Conservation (phyloP, 2,888 invertebrate species). For the Lampropteryx suffumata region DNA sequence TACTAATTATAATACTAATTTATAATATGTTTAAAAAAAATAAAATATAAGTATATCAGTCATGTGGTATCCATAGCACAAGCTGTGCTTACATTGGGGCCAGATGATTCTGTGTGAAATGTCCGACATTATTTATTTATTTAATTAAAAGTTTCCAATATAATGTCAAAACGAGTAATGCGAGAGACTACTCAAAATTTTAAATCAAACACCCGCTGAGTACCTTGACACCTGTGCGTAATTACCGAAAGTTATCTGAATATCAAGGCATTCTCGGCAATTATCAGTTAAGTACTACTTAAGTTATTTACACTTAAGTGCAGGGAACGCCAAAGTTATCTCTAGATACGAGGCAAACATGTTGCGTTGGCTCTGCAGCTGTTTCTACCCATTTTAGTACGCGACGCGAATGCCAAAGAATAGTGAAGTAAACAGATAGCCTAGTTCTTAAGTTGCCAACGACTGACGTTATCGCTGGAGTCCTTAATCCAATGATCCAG, state of each 20-base stretch:
- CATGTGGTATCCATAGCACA: too few species aligned
- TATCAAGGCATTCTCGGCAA: constrained; percentile 35
- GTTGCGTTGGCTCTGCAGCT: constrained; percentile 36
- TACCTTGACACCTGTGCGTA: constrained; percentile 30
- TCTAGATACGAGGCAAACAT: constrained; percentile 41
- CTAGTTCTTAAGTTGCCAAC: too few species aligned
- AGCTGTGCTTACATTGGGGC: too few species aligned
- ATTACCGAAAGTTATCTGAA: constrained; percentile 35
- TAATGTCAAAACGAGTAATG: too few species aligned
- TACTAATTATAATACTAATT: too few species aligned
- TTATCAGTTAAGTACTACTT: constrained; percentile 43
- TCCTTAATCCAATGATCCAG: too few species aligned
- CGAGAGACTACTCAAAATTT: neutral
- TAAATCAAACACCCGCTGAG: constrained; percentile 9
- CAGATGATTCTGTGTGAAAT: too few species aligned
- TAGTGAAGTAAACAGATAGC: constrained; percentile 15
- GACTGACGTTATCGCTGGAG: too few species aligned
- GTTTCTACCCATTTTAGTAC: constrained; percentile 29
- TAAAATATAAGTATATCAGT: too few species aligned
- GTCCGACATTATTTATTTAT: too few species aligned
- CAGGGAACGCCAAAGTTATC: constrained; percentile 36
- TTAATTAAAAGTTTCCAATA: too few species aligned
- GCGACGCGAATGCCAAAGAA: constrained; percentile 35
- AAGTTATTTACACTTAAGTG: constrained; percentile 44
- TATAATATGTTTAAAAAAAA: too few species aligned